Evolutionary conservation across 2,113 vertebrate genomes (phyloP), one percentile per base, ranked within the genome.

Genomic region (Benitochromis conjunctus): DNA sequence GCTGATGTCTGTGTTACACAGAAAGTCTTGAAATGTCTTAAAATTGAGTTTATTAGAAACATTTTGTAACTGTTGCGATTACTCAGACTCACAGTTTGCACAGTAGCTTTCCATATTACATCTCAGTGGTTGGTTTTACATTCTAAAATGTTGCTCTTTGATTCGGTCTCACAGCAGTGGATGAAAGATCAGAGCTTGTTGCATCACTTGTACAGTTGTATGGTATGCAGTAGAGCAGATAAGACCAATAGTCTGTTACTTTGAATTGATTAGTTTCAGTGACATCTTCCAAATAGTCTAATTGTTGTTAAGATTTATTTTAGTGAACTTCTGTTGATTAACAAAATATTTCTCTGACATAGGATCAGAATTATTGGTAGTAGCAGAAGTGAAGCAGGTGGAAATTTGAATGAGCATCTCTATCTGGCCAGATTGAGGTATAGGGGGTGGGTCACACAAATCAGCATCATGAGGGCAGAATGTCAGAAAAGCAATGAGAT

Each of bases 1-100:
- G 29, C 4, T 26, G 24, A 0, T 3, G 0, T 46, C 21, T 26
- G 1, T 69, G 38, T 71, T 9, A 0, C 38, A 71, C 38, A 71
- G 41, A 71, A 26, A 46, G 66, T 18, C 38, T 43, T 9, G n/a
- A 41, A 69, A 43, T 71, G 38, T 46, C 21, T 46, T 26, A 10
- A 71, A 46, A 71, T 46, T 13, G 8, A 2, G 21, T 46, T 26
- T 2, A 46, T 71, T 43, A 9, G 12, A 69, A 43, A 69, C 7
- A 24, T 69, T 16, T 24, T 43, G 12, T 69, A 2, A 16, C 36
- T 16, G 12, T 69, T 69, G 64, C 6, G n/a, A 43, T 69, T 43
- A 69, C 43, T 36, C 29, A 53, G 62, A 29, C 26, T 56, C 36
- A 58, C 24, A n/a, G 41, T 51, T 80, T 26, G 24, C 21, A 14